Evolutionary conservation across 1,140 invertebrate species (phyloP).

Genomic region (Dendrolimus punctatus): DNA sequence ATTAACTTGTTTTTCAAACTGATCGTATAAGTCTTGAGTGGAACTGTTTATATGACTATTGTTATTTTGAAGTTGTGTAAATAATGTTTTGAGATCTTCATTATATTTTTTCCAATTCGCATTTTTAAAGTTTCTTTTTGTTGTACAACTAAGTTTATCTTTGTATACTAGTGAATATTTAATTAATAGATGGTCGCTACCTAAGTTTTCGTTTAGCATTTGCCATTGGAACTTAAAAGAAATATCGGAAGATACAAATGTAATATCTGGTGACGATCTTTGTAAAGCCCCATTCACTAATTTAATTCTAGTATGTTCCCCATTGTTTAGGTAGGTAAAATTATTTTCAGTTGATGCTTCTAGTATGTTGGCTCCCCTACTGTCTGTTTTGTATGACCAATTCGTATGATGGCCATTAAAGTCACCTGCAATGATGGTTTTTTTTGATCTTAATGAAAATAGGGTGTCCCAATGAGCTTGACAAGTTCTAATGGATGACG

Average conservation of each 20-base stretch:
- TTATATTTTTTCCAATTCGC: conserved; percentile 15
- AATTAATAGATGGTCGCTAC: conserved; percentile 7
- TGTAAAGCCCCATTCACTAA: too few species aligned
- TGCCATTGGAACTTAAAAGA: conserved; percentile 2
- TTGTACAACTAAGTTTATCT: neutral
- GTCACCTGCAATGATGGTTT: conserved; percentile 5
- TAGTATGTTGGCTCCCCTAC: conserved; percentile 1
- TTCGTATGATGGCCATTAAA: conserved; percentile 9
- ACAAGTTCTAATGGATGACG: too few species aligned
- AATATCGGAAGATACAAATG: conserved; percentile 4
- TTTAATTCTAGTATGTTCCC: conserved; percentile 1
- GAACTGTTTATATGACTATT: neutral
- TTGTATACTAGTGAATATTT: neutral
- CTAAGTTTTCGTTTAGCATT: conserved; percentile 3
- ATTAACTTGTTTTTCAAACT: conserved; percentile 4
- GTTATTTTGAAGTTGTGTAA: neutral
- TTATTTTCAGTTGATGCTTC: conserved; percentile 2
- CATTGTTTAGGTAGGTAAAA: conserved; percentile 5
- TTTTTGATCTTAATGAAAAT: neutral
- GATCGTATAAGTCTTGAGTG: conserved; percentile 11
- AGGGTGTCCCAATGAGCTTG: conserved; percentile 1
- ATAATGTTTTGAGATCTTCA: neutral
- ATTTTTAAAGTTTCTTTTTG: conserved; percentile 9
- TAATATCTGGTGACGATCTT: conserved; percentile 3
- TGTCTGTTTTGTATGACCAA: conserved; percentile 7